These are phyloP conservation scores for Pelusios castaneus DNA, from an alignment of 2,113 vertebrate genomes.

Conservation along the genomic window DNA sequence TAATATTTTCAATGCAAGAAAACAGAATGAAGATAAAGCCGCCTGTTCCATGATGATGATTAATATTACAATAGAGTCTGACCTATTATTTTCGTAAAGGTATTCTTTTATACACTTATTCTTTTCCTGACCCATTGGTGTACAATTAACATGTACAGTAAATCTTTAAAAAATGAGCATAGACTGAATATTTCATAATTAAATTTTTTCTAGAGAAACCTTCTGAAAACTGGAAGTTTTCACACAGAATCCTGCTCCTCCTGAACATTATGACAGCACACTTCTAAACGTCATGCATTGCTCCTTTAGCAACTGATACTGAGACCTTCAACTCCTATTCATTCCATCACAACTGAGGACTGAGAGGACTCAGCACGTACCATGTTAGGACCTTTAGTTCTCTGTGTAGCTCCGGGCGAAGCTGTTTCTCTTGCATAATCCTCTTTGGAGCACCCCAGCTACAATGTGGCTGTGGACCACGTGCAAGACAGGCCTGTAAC, in stretches of 20 bases:
- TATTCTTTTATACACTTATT: background rate
- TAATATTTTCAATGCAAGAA: background rate
- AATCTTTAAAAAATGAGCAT: background rate
- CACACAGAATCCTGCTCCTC: background rate
- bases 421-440: background rate
- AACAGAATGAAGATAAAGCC: background rate
- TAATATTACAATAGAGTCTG: constrained; percentile 47
- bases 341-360: rapidly evolving
- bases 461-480: background rate
- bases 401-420: background rate
- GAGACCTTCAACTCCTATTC: background rate
- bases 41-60: constrained; percentile 19
- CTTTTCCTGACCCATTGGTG: background rate
- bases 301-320: background rate
- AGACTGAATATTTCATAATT: background rate
- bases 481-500: background rate
- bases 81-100: constrained; percentile 47
- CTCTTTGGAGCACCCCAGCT: background rate
- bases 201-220: background rate
- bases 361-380: background rate
- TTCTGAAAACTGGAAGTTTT: background rate
- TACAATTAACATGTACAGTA: constrained; percentile 1
- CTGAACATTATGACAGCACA: background rate
- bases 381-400: background rate
- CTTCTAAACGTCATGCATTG: background rate